Base-by-base conservation (phyloP, 1,140 invertebrate species). In the Drosophila murphyi region DNA sequence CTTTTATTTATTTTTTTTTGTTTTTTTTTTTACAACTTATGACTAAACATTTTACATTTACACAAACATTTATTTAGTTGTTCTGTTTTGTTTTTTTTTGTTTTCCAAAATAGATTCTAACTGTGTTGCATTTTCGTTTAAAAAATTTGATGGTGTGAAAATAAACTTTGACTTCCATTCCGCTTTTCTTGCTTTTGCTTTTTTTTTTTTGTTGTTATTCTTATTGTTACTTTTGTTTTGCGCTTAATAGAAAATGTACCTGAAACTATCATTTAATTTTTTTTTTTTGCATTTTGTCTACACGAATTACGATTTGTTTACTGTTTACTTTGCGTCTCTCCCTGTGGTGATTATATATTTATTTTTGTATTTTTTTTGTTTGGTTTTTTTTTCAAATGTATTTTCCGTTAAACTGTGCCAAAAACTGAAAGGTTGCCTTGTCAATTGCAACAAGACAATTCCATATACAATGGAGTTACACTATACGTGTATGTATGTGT, bases 11-110 rank as follows among this genome's bases (percentile, higher is more conserved):
- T 57, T 39, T 68, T 52, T 72, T 63, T n/a, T 63, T 67, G 34
- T 34, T 51, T 70, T 52, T 39, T 32, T 35, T 64, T 78, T 62
- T 59, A 70, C 55, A 65, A 62, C 69, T 74, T 41, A 65, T 31
- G 8, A 20, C 72, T 83, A 82, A 55, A 57, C 72, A 72, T 79
- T 82, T 82, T 75, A 80, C 72, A 75, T 54, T 48, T 86, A 86
- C 82, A 85, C 81, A 72, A 68, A 87, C 82, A 81, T 67, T 82
- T 61, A 86, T 50, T 50, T 62, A 63, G 35, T 31, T 37, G 35
- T 61, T 61, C 5, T 61, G 3, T 41, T 61, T 52, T 34, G 6
- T 48, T 34, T 55, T 43, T 62, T 72, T 48, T 52, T 54, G 35
- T 50, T 68, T 75, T 67, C 76, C 45, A 74, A 75, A 70, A 67